A percentile compares a stretch with the other conserved stretches of the same genome.
Conservation (phyloP, 2,888 invertebrate genomes). For the Eueremaeus valkanovi region DNA sequence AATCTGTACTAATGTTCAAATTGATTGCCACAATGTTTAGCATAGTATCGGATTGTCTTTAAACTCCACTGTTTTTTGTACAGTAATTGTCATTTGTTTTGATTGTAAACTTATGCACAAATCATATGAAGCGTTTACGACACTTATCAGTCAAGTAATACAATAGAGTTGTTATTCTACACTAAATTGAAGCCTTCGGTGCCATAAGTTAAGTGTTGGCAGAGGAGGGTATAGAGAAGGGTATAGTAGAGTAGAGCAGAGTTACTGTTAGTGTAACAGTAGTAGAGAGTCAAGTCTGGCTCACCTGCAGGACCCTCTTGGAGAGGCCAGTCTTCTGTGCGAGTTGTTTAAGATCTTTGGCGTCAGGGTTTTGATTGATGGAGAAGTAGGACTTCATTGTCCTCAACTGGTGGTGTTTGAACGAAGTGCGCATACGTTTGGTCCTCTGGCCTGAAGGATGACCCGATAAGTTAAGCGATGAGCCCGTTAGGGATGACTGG, state of each 20-base stretch:
- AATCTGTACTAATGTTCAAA: no score
- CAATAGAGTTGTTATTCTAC: not conserved
- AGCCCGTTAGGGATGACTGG: conserved; percentile 17
- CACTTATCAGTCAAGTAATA: not conserved
- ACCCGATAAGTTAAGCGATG: not conserved
- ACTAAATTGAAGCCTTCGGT: not conserved
- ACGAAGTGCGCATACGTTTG: conserved; percentile 96
- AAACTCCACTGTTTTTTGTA: no score
- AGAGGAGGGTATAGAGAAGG: no score
- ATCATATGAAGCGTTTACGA: not conserved
- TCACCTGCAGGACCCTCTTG: conserved; percentile 94
- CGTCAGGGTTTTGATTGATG: conserved; percentile 98
- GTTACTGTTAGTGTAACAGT: not conserved
- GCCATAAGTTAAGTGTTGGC: conserved; percentile 6
- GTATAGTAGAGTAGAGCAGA: no score
- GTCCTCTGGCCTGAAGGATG: conserved; percentile 52
- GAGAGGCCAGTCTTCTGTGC: conserved; percentile 98
- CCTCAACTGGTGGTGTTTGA: conserved; percentile 96
- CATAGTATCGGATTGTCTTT: no score
- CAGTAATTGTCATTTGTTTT: not conserved
- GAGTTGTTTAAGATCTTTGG: conserved; percentile 95
- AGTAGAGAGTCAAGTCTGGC: not conserved
- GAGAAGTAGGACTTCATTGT: conserved; percentile 99
- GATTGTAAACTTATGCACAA: not conserved
- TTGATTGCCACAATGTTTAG: no score